Percentiles rank a stretch among this genome's conserved stretches.
phyloP scores from a whole-genome alignment of 2,888 invertebrate species.

The Phlogophora meticulosa region DNA sequence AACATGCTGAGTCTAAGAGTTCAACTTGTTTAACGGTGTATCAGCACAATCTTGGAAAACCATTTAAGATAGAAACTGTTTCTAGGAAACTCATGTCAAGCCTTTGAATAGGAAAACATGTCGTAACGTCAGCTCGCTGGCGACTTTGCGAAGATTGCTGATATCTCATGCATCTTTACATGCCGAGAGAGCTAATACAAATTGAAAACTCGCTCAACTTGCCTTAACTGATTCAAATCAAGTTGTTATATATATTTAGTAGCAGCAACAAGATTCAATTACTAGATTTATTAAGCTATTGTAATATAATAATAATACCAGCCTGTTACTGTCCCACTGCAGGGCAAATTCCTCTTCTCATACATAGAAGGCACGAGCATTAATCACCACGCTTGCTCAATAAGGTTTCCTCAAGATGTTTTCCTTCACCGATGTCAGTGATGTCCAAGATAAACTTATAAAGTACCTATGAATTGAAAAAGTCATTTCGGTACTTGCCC shows the following conservation, averaged over 20 bases:
- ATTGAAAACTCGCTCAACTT: background rate
- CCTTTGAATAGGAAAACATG: slow-evolving; percentile 1
- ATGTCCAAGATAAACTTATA: too few relatives aligned
- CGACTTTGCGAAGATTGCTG: slow-evolving; percentile 10
- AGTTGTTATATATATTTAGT: background rate
- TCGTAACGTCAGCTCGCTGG: background rate
- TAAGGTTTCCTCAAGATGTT: too few relatives aligned
- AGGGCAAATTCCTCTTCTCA: too few relatives aligned
- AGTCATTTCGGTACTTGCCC: too few relatives aligned
- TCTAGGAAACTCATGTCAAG: background rate
- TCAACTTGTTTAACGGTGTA: background rate
- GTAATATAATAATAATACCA: too few relatives aligned
- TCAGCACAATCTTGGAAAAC: background rate
- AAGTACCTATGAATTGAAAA: too few relatives aligned
- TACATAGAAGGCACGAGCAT: too few relatives aligned
- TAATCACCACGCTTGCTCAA: too few relatives aligned
- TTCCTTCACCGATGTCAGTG: too few relatives aligned
- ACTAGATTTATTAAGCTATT: too few relatives aligned
- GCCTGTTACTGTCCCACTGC: too few relatives aligned
- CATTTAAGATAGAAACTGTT: background rate
- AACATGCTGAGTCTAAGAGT: background rate
- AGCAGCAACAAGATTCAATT: background rate
- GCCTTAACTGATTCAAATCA: slow-evolving; percentile 1
- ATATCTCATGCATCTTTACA: slow-evolving; percentile 10
- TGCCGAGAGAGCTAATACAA: background rate